phyloP scores from a whole-genome alignment of 2,888 invertebrate genomes.

The Eumerus sabulonum region DNA sequence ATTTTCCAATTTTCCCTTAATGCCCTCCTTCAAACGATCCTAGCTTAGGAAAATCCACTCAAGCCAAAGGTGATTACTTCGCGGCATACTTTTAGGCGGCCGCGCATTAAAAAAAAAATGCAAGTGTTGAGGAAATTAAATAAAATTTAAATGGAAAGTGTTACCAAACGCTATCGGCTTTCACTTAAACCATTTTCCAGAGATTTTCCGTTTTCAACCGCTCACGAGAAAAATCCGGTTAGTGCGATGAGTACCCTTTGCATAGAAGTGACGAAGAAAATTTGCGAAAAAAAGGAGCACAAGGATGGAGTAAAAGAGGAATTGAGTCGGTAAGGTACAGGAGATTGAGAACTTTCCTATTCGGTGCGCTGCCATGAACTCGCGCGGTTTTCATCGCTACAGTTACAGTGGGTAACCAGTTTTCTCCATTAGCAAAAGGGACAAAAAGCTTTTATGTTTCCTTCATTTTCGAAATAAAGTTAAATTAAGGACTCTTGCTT shows the following conservation, averaged over 20 bases:
- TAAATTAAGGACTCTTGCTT: conserved; percentile 12
- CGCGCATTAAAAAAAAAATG: conserved; percentile 9
- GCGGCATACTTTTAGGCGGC: conserved; percentile 6
- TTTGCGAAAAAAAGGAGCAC: conserved; percentile 12
- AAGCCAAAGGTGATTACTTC: not conserved
- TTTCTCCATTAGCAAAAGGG: conserved; percentile 44
- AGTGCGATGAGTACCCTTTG: not conserved
- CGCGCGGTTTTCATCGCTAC: conserved; percentile 12
- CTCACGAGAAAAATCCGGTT: not conserved
- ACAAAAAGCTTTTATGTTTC: conserved; percentile 51
- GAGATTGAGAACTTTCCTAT: conserved; percentile 40
- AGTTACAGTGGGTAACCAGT: conserved; percentile 21
- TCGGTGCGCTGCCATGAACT: conserved; percentile 20
- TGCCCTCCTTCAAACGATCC: not conserved
- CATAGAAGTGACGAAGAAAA: not conserved
- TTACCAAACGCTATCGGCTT: conserved; percentile 43
- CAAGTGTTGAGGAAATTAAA: conserved; percentile 60
- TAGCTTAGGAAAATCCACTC: not conserved
- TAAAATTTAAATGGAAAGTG: conserved; percentile 63
- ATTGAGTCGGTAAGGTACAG: conserved; percentile 3
- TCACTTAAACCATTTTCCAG: conserved; percentile 47
- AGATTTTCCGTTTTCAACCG: conserved; percentile 31
- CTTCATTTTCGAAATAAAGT: conserved; percentile 43
- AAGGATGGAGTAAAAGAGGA: conserved; percentile 4
- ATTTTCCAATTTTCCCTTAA: conserved; percentile 48